phyloP scores from a whole-genome alignment of 2,888 invertebrate genomes.

The Lycocerus yunnanus region DNA sequence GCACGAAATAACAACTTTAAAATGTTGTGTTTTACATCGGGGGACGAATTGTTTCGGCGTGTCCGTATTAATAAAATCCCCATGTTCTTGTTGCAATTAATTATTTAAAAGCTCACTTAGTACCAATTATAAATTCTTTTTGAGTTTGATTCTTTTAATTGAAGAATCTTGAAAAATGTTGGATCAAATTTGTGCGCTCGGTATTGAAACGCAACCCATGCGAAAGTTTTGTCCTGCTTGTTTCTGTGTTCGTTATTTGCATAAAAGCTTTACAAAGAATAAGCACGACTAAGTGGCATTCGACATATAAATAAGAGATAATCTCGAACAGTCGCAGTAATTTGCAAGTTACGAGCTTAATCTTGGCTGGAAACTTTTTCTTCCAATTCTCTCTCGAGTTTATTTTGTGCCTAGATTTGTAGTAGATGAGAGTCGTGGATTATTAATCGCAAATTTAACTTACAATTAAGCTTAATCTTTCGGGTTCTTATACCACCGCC shows the following conservation, averaged over 20 bases:
- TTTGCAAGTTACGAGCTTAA: conserved; percentile 39
- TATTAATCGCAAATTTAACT: conserved; percentile 47
- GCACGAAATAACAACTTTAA: conserved; percentile 13
- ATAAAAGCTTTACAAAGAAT: conserved; percentile 21
- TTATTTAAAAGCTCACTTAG: conserved; percentile 13
- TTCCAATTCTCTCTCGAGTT: conserved; percentile 31
- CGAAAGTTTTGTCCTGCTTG: background rate
- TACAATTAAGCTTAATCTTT: conserved; percentile 48
- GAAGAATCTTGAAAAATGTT: background rate
- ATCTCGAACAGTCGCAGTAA: conserved; percentile 32
- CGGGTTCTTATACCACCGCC: conserved; percentile 14
- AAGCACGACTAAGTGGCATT: conserved; percentile 21
- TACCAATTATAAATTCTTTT: conserved; percentile 13
- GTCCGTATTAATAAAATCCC: conserved; percentile 11
- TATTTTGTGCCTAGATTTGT: conserved; percentile 35
- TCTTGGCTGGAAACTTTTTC: conserved; percentile 36
- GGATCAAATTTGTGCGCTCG: background rate
- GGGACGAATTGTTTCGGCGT: background rate
- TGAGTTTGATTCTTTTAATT: conserved; percentile 4
- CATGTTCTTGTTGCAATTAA: conserved; percentile 9
- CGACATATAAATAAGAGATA: conserved; percentile 35
- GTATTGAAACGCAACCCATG: background rate
- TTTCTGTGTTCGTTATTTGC: conserved; percentile 6
- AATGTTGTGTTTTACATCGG: background rate
- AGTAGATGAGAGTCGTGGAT: conserved; percentile 41